Conservation (phyloP, 2,888 invertebrate species). For the Deilephila elpenor region DNA sequence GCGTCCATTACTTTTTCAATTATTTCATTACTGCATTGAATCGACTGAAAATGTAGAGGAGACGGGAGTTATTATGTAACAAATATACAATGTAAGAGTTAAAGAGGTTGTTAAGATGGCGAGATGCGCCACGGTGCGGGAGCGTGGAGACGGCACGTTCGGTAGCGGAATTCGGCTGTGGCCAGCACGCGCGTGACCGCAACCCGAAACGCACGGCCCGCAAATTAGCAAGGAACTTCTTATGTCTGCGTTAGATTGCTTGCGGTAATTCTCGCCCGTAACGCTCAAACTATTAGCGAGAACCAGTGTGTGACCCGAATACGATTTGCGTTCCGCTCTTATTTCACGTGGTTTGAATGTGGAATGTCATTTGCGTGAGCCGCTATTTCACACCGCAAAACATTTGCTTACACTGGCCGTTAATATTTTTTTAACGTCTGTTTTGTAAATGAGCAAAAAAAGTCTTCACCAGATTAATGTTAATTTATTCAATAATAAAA, state of each 20-base stretch:
- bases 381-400: conserved; percentile 74
- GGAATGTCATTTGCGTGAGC: conserved; percentile 73
- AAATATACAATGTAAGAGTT: conserved; percentile 16
- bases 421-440: conserved; percentile 38
- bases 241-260: conserved; percentile 70
- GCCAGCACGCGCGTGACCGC: conserved; percentile 72
- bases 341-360: conserved; percentile 70
- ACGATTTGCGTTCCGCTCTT: conserved; percentile 59
- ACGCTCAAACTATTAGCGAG: conserved; percentile 69
- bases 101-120: conserved; percentile 22
- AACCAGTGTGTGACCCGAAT: conserved; percentile 79
- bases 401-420: conserved; percentile 62
- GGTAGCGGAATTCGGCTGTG: conserved; percentile 70
- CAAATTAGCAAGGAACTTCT: conserved; percentile 75
- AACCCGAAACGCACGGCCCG: conserved; percentile 72
- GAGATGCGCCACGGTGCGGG: conserved; percentile 1
- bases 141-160: conserved; percentile 27
- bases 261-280: conserved; percentile 66
- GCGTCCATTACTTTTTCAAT: conserved; percentile 20
- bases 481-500: background rate
- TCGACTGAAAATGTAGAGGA: conserved; percentile 11
- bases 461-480: background rate
- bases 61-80: conserved; percentile 2
- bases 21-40: conserved; percentile 18
- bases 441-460: background rate